Evolutionary conservation across 2,888 invertebrate species (phyloP).

Genomic region (Rotaria socialis): DNA sequence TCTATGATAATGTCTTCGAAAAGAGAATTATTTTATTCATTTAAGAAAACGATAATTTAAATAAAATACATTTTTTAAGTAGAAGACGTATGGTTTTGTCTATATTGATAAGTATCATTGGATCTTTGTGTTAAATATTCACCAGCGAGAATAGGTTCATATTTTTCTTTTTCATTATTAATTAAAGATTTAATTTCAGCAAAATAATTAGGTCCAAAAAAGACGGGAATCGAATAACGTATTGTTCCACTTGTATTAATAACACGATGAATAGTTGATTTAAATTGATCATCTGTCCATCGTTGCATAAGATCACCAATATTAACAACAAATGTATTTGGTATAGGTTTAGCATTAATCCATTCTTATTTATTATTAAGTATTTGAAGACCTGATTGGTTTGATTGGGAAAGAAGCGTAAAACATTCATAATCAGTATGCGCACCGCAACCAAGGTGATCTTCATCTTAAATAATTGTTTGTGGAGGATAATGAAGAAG

Average conservation of each 20-base stretch:
- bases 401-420: slow-evolving; percentile 38
- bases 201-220: background rate
- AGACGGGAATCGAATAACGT: background rate
- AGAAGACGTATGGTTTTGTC: too few species aligned
- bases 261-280: slow-evolving; percentile 65
- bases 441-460: slow-evolving; percentile 36
- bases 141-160: background rate
- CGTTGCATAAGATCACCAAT: slow-evolving; percentile 71
- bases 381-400: slow-evolving; percentile 60
- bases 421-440: slow-evolving; percentile 43
- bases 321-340: slow-evolving; percentile 72
- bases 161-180: background rate
- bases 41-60: too few species aligned
- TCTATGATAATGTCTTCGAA: too few species aligned
- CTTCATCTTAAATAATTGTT: background rate
- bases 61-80: too few species aligned
- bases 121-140: background rate
- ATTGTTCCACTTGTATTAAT: background rate
- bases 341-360: slow-evolving; percentile 72
- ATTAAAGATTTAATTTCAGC: background rate
- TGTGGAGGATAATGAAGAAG: slow-evolving; percentile 40
- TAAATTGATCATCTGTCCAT: slow-evolving; percentile 71
- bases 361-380: slow-evolving; percentile 69
- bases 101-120: too few species aligned
- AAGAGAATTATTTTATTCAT: too few species aligned